Evolutionary conservation across 2,797 vertebrate species (phyloP), one percentile per base, ranked within the genome.

Genomic region (Pseudochirops corinnae): DNA sequence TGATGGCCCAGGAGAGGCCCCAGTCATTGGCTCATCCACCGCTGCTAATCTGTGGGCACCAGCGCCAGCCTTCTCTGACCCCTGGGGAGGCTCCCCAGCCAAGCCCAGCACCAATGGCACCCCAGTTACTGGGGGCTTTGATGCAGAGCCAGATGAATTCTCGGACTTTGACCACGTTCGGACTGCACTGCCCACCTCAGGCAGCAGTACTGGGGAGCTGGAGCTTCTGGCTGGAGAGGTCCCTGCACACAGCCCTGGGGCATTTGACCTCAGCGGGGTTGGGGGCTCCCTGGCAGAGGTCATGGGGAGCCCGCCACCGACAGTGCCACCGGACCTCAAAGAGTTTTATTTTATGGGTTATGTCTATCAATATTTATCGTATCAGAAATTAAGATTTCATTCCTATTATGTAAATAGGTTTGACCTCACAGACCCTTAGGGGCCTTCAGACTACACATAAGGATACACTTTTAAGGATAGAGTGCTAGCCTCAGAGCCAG

Each of bases 41-140:
- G 95, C 53, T 9, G 7, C 97, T 0, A 99, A 95, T 95, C 99
- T 95, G 53, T 99, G 56, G 99, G 99, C 98, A 16, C 98, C 98
- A 0, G 97, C 98, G 0, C 95, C 98, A 0, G 96, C 98, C 24
- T 98, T 98, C 95, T 98, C 98, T 0, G 98, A 98, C 91, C 98
- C 98, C 5, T 98, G 98, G 98, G 98, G 98, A 3, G 99, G 98
- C 0, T 99, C 98, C 96, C 98, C 98, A 97, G 99, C 98, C 55
- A 99, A 99, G 98, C 99, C 99, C 94, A 99, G 98, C 99, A 99
- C 99, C 98, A 99, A 99, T 0, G 99, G 99, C 98, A 99, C 99
- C 93, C 98, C 99, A 98, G 98, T 53, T 0, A 94, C 52, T 0
- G 96, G 96, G 18, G 97, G 97, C 56, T 98, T 98, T 31, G 98